These are phyloP conservation scores for Plotosus lineatus DNA, from an alignment of 2,113 vertebrate species.

Conservation along the genomic window DNA sequence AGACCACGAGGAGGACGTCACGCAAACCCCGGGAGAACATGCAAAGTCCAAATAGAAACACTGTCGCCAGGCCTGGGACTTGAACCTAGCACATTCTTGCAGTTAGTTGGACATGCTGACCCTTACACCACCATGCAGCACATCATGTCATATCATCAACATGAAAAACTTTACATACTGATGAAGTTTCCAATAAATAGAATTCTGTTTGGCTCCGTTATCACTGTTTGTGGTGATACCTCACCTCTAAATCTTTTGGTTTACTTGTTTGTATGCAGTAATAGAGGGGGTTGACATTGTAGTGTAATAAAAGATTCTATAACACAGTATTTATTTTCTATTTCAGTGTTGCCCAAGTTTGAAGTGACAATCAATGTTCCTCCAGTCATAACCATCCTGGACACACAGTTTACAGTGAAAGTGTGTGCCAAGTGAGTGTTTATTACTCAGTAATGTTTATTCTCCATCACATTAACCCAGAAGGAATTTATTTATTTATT, in stretches of 20 bases:
- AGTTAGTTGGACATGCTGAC: too few relatives aligned
- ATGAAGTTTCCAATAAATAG: neutral
- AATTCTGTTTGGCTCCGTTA: neutral
- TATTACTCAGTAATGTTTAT: neutral
- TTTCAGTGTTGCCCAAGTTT: slow-evolving; percentile 72
- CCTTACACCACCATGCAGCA: too few relatives aligned
- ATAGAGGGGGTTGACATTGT: neutral
- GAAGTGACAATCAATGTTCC: slow-evolving; percentile 69
- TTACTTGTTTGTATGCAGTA: neutral
- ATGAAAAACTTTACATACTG: neutral
- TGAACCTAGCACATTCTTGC: too few relatives aligned
- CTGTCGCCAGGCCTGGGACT: too few relatives aligned
- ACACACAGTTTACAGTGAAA: slow-evolving; percentile 54
- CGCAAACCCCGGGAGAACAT: too few relatives aligned
- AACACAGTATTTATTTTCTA: neutral
- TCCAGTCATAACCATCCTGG: slow-evolving; percentile 59
- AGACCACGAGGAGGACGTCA: too few relatives aligned
- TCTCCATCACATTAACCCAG: neutral
- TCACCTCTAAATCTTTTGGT: too few relatives aligned
- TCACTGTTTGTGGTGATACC: too few relatives aligned
- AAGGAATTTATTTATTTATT: too few relatives aligned
- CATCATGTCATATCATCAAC: too few relatives aligned
- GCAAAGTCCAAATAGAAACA: too few relatives aligned
- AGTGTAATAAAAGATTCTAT: neutral
- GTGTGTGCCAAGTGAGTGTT: slow-evolving; percentile 72